phyloP scores from a whole-genome alignment of 2,888 invertebrate genomes.

The Polymixis flavicincta region DNA sequence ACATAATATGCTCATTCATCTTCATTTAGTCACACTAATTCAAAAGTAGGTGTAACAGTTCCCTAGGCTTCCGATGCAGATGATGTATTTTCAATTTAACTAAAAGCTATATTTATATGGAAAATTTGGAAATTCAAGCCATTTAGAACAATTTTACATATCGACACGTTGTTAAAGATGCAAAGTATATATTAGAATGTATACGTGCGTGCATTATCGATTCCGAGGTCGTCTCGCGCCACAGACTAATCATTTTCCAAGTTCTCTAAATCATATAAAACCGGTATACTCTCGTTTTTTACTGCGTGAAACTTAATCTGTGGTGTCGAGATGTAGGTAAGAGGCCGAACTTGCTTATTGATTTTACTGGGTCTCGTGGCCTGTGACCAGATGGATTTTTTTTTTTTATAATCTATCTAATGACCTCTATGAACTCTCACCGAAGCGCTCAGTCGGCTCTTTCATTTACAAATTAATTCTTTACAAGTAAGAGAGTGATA shows the following conservation, averaged over 20 bases:
- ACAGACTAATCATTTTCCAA: constrained; percentile 57
- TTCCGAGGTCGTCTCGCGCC: constrained; percentile 49
- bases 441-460: constrained; percentile 19
- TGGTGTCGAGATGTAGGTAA: constrained; percentile 52
- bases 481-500: constrained; percentile 27
- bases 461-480: constrained; percentile 40
- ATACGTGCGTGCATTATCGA: constrained; percentile 53
- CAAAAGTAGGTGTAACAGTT: constrained; percentile 56
- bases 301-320: constrained; percentile 54
- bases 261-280: constrained; percentile 57
- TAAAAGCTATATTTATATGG: constrained; percentile 32
- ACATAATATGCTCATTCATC: constrained; percentile 17
- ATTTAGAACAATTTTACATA: constrained; percentile 18
- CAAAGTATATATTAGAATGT: constrained; percentile 33
- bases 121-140: constrained; percentile 35
- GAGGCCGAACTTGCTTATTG: constrained; percentile 57
- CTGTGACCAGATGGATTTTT: constrained; percentile 56
- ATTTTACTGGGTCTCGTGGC: constrained; percentile 50
- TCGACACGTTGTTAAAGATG: constrained; percentile 26
- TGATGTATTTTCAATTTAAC: constrained; percentile 45
- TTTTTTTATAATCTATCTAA: constrained; percentile 51
- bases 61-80: constrained; percentile 18
- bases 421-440: constrained; percentile 55
- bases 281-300: constrained; percentile 64
- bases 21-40: constrained; percentile 40